Conservation (phyloP, 2,113 vertebrate species). For the Plotosus lineatus region DNA sequence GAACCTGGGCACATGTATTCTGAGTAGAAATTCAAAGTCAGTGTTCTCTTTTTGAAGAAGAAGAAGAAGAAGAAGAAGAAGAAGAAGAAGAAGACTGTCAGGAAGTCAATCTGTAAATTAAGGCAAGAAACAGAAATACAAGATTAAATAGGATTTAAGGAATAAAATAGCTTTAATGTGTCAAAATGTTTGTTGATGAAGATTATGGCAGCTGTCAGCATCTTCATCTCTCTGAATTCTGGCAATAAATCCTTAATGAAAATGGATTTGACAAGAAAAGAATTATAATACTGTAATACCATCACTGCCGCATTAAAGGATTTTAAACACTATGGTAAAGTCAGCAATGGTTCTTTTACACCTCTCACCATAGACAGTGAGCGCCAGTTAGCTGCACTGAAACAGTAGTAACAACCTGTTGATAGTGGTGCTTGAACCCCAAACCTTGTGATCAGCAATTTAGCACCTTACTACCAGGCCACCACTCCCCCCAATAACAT, state of each 20-base stretch:
- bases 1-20: not conserved
- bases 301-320: not conserved
- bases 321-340: not conserved
- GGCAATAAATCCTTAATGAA: not conserved
- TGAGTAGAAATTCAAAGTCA: not conserved
- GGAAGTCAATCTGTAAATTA: not conserved
- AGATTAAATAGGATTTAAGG: not conserved
- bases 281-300: not conserved
- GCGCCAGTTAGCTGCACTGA: no score
- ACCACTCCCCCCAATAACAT: no score
- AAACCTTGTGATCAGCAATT: no score
- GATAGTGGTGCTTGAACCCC: no score
- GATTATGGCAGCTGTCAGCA: not conserved
- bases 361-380: no score
- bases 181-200: not conserved
- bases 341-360: no score
- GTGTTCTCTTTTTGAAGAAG: not conserved
- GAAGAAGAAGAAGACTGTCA: no score
- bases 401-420: no score
- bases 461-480: no score
- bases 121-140: not conserved
- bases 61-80: no score
- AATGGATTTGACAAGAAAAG: not conserved
- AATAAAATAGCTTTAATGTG: not conserved
- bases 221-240: not conserved